Conservation (phyloP, 2,888 invertebrate genomes). For the Octonoba sinensis region DNA sequence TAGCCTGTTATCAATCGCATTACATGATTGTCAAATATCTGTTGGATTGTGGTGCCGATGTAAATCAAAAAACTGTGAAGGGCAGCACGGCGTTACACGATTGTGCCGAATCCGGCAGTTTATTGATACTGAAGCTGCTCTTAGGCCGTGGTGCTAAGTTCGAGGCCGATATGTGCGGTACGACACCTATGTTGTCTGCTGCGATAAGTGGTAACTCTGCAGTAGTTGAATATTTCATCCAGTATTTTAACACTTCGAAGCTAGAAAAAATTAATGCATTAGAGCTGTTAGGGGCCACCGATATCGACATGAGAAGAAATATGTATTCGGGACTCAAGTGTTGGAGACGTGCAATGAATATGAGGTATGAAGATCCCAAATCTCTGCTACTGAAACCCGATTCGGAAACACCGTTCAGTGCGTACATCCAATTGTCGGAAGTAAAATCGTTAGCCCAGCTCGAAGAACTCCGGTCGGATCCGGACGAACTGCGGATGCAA, state of each 20-base stretch:
- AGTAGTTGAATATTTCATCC: slow-evolving; percentile 92
- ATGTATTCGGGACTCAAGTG: slow-evolving; percentile 86
- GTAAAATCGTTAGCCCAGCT: slow-evolving; percentile 83
- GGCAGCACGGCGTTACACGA: slow-evolving; percentile 95
- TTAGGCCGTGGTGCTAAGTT: slow-evolving; percentile 89
- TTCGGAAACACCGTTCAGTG: slow-evolving; percentile 79
- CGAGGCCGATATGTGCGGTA: slow-evolving; percentile 94
- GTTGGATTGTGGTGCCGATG: slow-evolving; percentile 86
- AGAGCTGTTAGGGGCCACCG: slow-evolving; percentile 92
- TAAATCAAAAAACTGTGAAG: slow-evolving; percentile 83
- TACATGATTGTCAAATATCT: slow-evolving; percentile 90
- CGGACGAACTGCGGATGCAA: slow-evolving; percentile 96
- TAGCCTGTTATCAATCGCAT: slow-evolving; percentile 96
- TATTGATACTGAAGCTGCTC: slow-evolving; percentile 91
- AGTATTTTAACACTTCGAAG: slow-evolving; percentile 78
- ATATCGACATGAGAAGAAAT: slow-evolving; percentile 95
- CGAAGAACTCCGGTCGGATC: slow-evolving; percentile 89
- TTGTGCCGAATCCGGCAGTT: slow-evolving; percentile 94
- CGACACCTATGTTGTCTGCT: slow-evolving; percentile 95
- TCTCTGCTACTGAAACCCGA: slow-evolving; percentile 35
- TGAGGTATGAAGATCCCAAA: slow-evolving; percentile 76
- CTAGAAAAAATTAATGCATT: slow-evolving; percentile 85
- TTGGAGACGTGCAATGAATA: slow-evolving; percentile 93
- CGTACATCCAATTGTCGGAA: slow-evolving; percentile 90
- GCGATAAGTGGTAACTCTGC: slow-evolving; percentile 90